Evolutionary conservation across 2,113 vertebrate genomes (phyloP), one percentile per base, ranked within the genome.

Genomic region (Hirundichthys speculiger): DNA sequence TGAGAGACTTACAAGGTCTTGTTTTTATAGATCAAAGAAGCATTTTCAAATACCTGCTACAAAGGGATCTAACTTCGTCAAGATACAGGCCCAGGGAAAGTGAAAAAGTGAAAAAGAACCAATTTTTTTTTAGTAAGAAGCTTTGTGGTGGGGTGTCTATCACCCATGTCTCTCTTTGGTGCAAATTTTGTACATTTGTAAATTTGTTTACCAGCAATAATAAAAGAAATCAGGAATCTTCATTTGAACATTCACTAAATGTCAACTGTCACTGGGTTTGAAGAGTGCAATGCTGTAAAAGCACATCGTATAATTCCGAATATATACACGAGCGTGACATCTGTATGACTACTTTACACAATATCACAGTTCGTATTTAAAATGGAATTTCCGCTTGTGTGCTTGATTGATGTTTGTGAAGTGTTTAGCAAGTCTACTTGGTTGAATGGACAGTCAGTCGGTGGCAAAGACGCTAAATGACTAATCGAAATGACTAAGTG

Each of bases 11-110:
- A 18, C 70, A 82, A 76, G 62, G 70, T 68, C 68, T 73, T 49
- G 39, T 45, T 58, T 69, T 74, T 75, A 25, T 12, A 53, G 56
- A 84, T 82, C 68, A 82, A 89, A 86, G 65, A 60, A 43, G 40
- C 0, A 7, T 57, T 79, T 81, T 34, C 6, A 54, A 81, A 83
- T 75, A 63, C 62, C 43, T 14, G 19, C 61, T 34, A 61, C 65
- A 69, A 77, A 71, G 30, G 2, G 25, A 34, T 70, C 54, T 72
- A 13, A 41, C 52, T 56, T 71, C 66, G 66, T 52, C 49, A 76
- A 67, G 64, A 62, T 10, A 9, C 6, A 3, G 3, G 30, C 11
- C 30, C 11, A 34, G 6, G 2, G 25, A 27, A 3, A 27, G 25
- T 27, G 25, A 27, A 13, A 21, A 48, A 14, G 47, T n/a, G n/a